Percentiles rank a stretch among this genome's conserved stretches.
Evolutionary conservation across 2,797 vertebrate genomes (phyloP).

Genomic region (Oceanodroma leucorhoa): DNA sequence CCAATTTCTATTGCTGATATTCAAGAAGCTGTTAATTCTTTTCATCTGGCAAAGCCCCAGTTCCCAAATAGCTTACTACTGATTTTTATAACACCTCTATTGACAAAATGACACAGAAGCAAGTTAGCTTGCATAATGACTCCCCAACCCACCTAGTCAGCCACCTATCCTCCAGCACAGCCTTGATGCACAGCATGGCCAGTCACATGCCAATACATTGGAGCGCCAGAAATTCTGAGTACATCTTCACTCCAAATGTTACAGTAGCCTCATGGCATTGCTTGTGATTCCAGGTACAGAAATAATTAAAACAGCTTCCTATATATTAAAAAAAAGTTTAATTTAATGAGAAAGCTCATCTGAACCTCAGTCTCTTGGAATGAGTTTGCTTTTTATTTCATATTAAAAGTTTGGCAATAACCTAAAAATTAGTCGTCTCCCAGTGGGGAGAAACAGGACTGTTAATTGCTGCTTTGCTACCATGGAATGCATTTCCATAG

Average conservation of each 20-base stretch:
- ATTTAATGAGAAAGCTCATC: slow-evolving; percentile 7
- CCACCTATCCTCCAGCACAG: slow-evolving; percentile 2
- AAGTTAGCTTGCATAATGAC: slow-evolving; percentile 33
- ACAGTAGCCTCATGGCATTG: neutral
- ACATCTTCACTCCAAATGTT: neutral
- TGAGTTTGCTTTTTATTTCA: neutral
- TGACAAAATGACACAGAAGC: slow-evolving; percentile 66
- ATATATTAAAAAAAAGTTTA: neutral
- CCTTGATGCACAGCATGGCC: slow-evolving; percentile 11
- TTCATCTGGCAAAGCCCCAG: slow-evolving; percentile 60
- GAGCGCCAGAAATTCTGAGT: slow-evolving; percentile 7
- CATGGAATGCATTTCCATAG: neutral
- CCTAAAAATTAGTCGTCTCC: neutral
- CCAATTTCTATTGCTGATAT: slow-evolving; percentile 54
- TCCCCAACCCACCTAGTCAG: slow-evolving; percentile 9
- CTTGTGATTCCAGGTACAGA: neutral
- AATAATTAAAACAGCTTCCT: neutral
- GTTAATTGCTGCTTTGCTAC: slow-evolving; percentile 22
- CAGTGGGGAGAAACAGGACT: neutral
- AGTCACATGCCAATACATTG: neutral
- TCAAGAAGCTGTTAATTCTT: slow-evolving; percentile 69
- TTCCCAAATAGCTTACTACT: slow-evolving; percentile 67
- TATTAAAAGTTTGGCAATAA: slow-evolving; percentile 1
- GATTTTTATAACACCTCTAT: slow-evolving; percentile 68
- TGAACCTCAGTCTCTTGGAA: neutral